Evolutionary conservation across 2,113 vertebrate species (phyloP).

Genomic region (Colaptes auratus): DNA sequence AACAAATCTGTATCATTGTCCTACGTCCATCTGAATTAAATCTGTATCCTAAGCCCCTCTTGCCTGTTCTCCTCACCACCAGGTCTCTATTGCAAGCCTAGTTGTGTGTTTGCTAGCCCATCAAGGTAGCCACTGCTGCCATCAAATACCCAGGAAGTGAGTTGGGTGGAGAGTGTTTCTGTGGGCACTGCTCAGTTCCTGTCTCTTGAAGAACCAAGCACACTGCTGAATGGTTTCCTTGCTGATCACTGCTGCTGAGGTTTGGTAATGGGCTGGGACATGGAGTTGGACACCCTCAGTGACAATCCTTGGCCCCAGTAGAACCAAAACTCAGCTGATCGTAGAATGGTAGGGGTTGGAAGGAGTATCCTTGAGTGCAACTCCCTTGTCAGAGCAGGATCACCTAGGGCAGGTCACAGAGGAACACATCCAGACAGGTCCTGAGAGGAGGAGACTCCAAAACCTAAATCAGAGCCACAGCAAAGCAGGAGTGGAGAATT

Average conservation of each 20-base stretch:
- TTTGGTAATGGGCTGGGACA: neutral
- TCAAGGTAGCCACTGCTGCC: neutral
- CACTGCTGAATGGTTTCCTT: neutral
- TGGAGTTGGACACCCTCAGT: neutral
- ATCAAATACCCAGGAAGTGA: neutral
- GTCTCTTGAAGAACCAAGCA: neutral
- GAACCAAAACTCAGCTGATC: neutral
- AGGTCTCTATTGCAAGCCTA: neutral
- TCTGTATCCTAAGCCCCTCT: rapidly evolving
- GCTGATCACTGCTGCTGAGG: neutral
- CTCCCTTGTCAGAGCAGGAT: too few relatives aligned
- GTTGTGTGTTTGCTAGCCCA: neutral
- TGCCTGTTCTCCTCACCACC: neutral
- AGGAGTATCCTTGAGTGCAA: too few relatives aligned
- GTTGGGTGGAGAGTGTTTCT: neutral
- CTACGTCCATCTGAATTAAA: neutral
- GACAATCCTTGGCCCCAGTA: rapidly evolving
- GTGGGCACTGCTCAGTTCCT: neutral
- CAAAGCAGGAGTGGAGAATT: neutral
- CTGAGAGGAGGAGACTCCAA: too few relatives aligned
- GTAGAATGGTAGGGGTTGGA: too few relatives aligned
- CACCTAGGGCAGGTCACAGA: too few relatives aligned
- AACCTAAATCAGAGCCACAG: neutral
- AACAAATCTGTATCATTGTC: neutral
- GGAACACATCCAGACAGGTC: too few relatives aligned